Percentiles rank a stretch among this genome's conserved stretches.
Evolutionary conservation across 2,797 vertebrate species (phyloP).

Genomic region (Silurus lanzhouensis): DNA sequence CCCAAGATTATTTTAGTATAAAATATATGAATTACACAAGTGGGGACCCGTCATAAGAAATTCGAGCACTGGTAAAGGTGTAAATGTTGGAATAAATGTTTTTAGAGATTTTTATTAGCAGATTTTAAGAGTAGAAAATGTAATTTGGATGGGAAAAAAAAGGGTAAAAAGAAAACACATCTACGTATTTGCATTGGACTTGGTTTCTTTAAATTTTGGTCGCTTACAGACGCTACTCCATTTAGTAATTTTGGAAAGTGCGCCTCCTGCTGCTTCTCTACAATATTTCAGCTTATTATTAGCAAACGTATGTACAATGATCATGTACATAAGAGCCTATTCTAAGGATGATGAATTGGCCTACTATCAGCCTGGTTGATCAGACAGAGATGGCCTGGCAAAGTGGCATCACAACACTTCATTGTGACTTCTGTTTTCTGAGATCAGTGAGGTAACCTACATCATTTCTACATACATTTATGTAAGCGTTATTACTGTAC

Average conservation of each 20-base stretch:
- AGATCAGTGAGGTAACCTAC: neutral
- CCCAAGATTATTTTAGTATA: too few species aligned
- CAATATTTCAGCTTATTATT: neutral
- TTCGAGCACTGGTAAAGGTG: too few species aligned
- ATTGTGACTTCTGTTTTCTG: too few species aligned
- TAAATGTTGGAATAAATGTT: too few species aligned
- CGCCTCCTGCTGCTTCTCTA: constrained; percentile 12
- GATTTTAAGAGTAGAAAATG: neutral
- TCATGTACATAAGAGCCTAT: neutral
- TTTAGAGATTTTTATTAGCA: neutral
- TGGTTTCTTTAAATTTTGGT: neutral
- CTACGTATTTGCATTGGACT: neutral
- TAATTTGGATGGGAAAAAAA: neutral
- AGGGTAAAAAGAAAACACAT: neutral
- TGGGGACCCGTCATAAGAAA: too few species aligned
- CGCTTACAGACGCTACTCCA: neutral
- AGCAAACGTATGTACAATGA: too few species aligned
- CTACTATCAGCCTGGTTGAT: neutral
- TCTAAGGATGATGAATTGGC: neutral
- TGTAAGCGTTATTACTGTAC: neutral
- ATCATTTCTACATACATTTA: neutral
- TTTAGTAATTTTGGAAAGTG: neutral
- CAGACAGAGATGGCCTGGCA: neutral
- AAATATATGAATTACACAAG: too few species aligned
- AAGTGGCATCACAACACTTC: neutral